A percentile compares a stretch with the other conserved stretches of the same genome.
Evolutionary conservation across 2,797 vertebrate genomes (phyloP).

Genomic region (Siniperca obscura): DNA sequence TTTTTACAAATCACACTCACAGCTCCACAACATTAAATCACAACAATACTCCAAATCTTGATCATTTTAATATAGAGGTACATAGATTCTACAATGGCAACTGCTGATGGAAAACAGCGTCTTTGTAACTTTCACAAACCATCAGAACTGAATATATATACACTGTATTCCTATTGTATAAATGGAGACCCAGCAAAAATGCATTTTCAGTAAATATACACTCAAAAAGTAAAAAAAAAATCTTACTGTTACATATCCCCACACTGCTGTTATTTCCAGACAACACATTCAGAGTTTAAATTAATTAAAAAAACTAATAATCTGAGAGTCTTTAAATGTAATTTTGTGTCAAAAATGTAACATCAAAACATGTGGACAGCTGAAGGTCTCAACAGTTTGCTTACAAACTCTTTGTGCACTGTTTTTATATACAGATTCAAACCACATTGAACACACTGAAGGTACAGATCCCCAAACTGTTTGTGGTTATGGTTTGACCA

Average conservation of each 20-base stretch:
- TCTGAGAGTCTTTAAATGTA: neutral
- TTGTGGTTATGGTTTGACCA: neutral
- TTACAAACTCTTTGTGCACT: neutral
- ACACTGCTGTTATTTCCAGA: neutral
- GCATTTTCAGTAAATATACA: neutral
- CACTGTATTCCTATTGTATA: neutral
- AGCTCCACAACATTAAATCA: neutral
- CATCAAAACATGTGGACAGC: neutral
- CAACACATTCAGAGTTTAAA: slow-evolving; percentile 5
- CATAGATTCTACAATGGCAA: neutral
- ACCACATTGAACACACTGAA: neutral
- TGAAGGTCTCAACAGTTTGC: slow-evolving; percentile 3
- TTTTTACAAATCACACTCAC: neutral
- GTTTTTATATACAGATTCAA: slow-evolving; percentile 13
- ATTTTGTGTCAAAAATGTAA: neutral
- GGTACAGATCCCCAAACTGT: neutral
- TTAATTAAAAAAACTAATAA: neutral
- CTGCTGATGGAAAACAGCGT: neutral
- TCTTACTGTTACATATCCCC: neutral
- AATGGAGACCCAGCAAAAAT: neutral
- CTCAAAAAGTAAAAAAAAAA: no score
- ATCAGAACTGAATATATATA: neutral
- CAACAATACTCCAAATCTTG: neutral
- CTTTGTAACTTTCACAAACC: neutral
- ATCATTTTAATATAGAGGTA: neutral